Base-by-base conservation (phyloP, 1,140 invertebrate species). In the Ephestia elutella region DNA sequence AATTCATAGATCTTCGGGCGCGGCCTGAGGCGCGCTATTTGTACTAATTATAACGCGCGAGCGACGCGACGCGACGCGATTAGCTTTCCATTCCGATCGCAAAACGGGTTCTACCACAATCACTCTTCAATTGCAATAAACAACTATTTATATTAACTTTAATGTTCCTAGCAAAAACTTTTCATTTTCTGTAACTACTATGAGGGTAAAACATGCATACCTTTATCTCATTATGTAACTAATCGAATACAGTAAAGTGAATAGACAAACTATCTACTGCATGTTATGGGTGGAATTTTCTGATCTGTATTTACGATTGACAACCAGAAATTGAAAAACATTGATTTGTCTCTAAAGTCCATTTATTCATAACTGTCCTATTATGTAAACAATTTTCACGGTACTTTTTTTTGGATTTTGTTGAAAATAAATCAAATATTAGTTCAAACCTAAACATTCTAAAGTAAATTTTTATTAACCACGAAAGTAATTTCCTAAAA, bases 1-100 rank as follows among this genome's bases (percentile, higher is more conserved):
- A 48, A 30, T 80, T 72, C 44, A 17, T 61, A 76, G 56, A 44
- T 78, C 80, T 82, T 62, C 57, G 56, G 30, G 28, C 54, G 50
- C 66, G 63, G 59, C 63, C 49, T 56, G 61, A 59, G 73, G 73
- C 67, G 82, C 68, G 73, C 81, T 72, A 86, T 86, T 86, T 86
- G 81, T 86, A 86, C 83, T 86, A 80, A 86, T 86, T 86, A 86
- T 83, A 78, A 82, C 81, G 83, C 81, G 81, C 77, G 81, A 84
- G 78, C 71, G 79, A 72, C 68, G 67, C 71, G 73, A 75, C 68
- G 67, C 71, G 73, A 75, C 71, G 69, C 75, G 77, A 83, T 86
- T 84, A 84, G 81, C 81, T 82, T 78, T 74, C 73, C 71, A 78
- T 71, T 78, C 55, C 48, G 60, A 25, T 54, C 60, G 5, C 20